Percentiles rank a stretch among this genome's conserved stretches.
These are phyloP conservation scores for Enteromius thamalakanensis DNA, from an alignment of 2,797 vertebrate species.

Conservation along the genomic window DNA sequence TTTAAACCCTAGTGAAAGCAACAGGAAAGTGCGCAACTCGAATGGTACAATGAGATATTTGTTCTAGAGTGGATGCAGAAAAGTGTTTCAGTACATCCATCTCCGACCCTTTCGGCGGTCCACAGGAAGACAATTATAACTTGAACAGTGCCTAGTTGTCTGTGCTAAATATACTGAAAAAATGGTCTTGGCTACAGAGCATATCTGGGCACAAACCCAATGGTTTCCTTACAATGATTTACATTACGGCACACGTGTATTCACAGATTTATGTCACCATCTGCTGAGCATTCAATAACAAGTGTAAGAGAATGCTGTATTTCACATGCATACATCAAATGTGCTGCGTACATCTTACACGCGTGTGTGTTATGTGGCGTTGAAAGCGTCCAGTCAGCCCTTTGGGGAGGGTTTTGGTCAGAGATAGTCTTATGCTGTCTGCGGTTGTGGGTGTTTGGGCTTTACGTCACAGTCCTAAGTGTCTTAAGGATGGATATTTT, in stretches of 20 bases:
- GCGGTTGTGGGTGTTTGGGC: slow-evolving; percentile 27
- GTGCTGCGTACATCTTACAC: slow-evolving; percentile 18
- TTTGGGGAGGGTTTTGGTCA: slow-evolving; percentile 8
- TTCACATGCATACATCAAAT: slow-evolving; percentile 38
- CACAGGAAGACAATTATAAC: slow-evolving; percentile 13
- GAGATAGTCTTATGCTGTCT: slow-evolving; percentile 21
- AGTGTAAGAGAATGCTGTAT: slow-evolving; percentile 23
- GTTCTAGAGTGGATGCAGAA: neutral
- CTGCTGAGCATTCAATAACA: slow-evolving; percentile 32
- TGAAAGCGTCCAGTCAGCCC: slow-evolving; percentile 22
- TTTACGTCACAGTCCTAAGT: slow-evolving; percentile 23
- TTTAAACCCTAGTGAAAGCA: neutral
- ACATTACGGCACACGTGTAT: neutral
- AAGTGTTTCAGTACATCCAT: neutral
- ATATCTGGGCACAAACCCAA: slow-evolving; percentile 26
- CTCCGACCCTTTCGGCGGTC: neutral
- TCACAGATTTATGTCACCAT: slow-evolving; percentile 38
- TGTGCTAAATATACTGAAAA: slow-evolving; percentile 19
- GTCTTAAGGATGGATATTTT: slow-evolving; percentile 12
- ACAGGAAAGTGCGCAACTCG: neutral
- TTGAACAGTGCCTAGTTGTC: slow-evolving; percentile 18
- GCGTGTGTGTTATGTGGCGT: neutral
- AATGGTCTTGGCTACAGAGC: neutral
- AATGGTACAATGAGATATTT: neutral
- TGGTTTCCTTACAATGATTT: slow-evolving; percentile 29